Evolutionary conservation across 1,140 invertebrate species (phyloP).

Genomic region (Gonioctena quinquepunctata): DNA sequence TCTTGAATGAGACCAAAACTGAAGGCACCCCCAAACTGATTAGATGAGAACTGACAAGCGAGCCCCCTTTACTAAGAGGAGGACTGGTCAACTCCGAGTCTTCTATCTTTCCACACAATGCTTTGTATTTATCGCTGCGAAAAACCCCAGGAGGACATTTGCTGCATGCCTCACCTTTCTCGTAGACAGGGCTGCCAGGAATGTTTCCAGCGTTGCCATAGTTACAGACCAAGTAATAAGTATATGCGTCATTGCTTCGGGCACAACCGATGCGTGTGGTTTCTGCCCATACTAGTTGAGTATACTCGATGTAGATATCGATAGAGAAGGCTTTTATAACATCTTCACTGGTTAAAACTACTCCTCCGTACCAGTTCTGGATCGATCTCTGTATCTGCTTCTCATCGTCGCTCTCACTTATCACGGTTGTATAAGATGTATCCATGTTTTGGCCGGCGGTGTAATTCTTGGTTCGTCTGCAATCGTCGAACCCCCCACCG

Average conservation of each 20-base stretch:
- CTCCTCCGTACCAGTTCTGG: slow-evolving; percentile 14
- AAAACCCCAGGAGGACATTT: neutral
- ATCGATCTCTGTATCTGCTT: neutral
- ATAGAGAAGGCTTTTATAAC: neutral
- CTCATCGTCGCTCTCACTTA: neutral
- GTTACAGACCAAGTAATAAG: slow-evolving; percentile 19
- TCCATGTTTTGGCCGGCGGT: slow-evolving; percentile 21
- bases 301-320: slow-evolving; percentile 12
- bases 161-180: neutral
- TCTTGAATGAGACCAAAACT: neutral
- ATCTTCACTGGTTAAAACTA: neutral
- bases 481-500: slow-evolving; percentile 9
- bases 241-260: neutral
- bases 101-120: slow-evolving; percentile 16
- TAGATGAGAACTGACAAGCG: neutral
- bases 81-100: neutral
- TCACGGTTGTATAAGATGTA: neutral
- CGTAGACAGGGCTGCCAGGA: slow-evolving; percentile 15
- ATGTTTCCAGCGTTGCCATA: slow-evolving; percentile 29
- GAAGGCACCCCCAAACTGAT: neutral
- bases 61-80: neutral
- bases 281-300: slow-evolving; percentile 26
- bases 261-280: slow-evolving; percentile 27
- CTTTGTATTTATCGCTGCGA: neutral
- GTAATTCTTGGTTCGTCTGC: slow-evolving; percentile 4